Conservation (phyloP, 2,888 invertebrate genomes). For the Caenorhabditis japonica region DNA sequence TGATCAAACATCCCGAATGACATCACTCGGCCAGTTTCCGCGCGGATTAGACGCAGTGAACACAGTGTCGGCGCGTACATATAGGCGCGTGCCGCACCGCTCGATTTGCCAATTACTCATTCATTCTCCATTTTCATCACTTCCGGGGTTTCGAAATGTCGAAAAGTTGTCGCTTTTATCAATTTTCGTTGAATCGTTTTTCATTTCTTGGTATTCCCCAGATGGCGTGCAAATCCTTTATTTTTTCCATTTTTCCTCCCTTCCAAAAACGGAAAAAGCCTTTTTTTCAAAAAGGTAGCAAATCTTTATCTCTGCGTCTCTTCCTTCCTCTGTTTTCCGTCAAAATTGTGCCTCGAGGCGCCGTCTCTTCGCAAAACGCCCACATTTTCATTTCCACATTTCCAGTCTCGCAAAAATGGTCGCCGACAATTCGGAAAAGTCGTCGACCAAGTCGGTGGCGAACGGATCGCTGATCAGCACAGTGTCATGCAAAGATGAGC, state of each 20-base stretch:
- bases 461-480: slow-evolving; percentile 51
- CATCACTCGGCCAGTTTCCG: slow-evolving; percentile 84
- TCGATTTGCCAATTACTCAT: slow-evolving; percentile 7
- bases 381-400: slow-evolving; percentile 4
- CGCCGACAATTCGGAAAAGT: slow-evolving; percentile 50
- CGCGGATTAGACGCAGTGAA: slow-evolving; percentile 43
- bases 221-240: background rate
- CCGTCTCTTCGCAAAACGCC: slow-evolving; percentile 22
- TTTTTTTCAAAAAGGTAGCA: background rate
- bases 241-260: background rate
- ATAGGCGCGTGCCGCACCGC: background rate
- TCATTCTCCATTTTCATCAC: slow-evolving; percentile 16
- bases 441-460: slow-evolving; percentile 45
- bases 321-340: no score
- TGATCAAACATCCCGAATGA: slow-evolving; percentile 83
- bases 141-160: no score
- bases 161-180: no score
- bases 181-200: no score
- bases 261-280: background rate
- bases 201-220: slow-evolving; percentile 8
- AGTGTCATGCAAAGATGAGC: slow-evolving; percentile 68
- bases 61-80: slow-evolving; percentile 15
- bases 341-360: slow-evolving; percentile 42
- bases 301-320: background rate
- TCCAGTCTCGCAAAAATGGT: no score